Base-by-base conservation (phyloP, 2,113 vertebrate species). In the Syrrhaptes paradoxus region DNA sequence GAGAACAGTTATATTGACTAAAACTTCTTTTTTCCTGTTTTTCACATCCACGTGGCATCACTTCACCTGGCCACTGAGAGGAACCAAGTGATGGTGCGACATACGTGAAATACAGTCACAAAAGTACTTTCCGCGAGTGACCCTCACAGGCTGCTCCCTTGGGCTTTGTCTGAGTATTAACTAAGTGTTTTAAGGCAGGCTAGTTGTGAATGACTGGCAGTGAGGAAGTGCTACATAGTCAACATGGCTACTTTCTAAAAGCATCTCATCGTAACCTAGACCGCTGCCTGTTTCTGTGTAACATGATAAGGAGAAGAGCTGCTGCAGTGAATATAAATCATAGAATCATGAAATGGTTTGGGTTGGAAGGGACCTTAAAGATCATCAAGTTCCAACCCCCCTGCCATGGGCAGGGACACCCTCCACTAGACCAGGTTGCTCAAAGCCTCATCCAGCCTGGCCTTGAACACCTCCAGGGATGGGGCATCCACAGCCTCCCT, bases 61-160 rank as follows among this genome's bases (percentile, higher is more conserved):
- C 17, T 45, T 86, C 26, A 36, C 2, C 46, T 34, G 24, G 10
- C 58, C 59, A 86, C 15, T 3, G 1, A 55, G 72, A 61, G 21
- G 38, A 57, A 76, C 36, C 14, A 17, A 8, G 19, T 5, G 17
- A 16, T 58, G n/a, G 9, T 86, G 63, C 22, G 49, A 45, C 11
- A 11, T 11, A 36, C 4, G 3, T 17, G 26, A 75, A 15, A 29
- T 9, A 41, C 0, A 1, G 10, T 36, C 54, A 66, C 0, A 6
- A 51, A 34, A 45, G 45, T 0, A 3, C 29, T 76, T 90, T 52
- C 62, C 24, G 8, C 6, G 36, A 26, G 24, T 67, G 17, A 15
- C 6, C 14, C 20, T 61, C 4, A 0, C 26, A 71, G 65, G 48
- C 48, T 90, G 28, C 41, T 76, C 21, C 12, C 10, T 51, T 55